Base-by-base conservation (phyloP, 2,888 invertebrate genomes). In the Drosophila robusta region DNA sequence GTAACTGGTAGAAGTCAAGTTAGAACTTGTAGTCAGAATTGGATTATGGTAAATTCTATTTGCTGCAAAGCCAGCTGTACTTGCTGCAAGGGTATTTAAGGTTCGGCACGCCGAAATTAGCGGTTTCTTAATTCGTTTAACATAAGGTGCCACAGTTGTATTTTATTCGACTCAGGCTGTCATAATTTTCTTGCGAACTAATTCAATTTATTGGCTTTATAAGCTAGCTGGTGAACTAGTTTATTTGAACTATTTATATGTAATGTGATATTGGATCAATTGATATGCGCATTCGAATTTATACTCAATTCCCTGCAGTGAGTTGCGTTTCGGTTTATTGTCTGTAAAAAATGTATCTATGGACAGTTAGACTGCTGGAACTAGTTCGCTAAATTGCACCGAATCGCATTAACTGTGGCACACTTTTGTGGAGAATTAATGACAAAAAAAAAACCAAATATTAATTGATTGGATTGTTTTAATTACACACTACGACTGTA, bases 301-400 rank as follows among this genome's bases (percentile, higher is more conserved):
- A 39, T 54, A 68, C 52, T 63, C 52, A 57, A 72, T 76, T 76
- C 72, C 76, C 56, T 49, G 77, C 44, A 64, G 51, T 61, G 56
- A 62, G 75, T 70, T 46, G 41, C 41, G 45, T 51, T 65, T 79
- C 55, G 76, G 76, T 76, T 76, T 76, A 76, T 76, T 76, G 76
- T 76, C 76, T 66, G 55, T 4, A 44, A 36, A 52, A 55, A 76
- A 44, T 62, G 51, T 41, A 70, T 41, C 55, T 56, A 68, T 70
- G 44, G 49, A 58, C 58, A 58, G 46, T 75, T 60, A 42, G 45
- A 34, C 41, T 32, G 16, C 47, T 41, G 62, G 57, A 87, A 80
- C 87, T 78, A 80, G 85, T 74, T 78, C 78, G 45, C 41, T 46
- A 34, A 42, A 42, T 39, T 50, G 49, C 22, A 45, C 16, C n/a